Evolutionary conservation across 2,888 invertebrate species (phyloP).

Genomic region (Zygothrica quintamaculata): DNA sequence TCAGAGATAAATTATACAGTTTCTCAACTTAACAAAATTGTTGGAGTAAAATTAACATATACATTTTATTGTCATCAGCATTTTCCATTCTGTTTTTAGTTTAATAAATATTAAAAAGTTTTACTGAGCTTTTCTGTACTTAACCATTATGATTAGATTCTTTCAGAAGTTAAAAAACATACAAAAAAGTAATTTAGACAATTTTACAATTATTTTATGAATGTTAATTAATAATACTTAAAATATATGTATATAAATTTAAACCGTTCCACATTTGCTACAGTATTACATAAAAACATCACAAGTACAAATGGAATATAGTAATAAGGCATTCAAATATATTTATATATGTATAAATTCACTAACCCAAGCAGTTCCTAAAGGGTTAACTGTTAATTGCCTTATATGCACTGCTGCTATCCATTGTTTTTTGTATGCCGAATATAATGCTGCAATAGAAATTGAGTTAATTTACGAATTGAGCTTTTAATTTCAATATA

Average conservation of each 20-base stretch:
- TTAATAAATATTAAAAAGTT: too few species aligned
- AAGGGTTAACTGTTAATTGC: slow-evolving; percentile 79
- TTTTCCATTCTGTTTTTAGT: too few species aligned
- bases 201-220: too few species aligned
- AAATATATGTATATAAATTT: neutral
- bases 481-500: too few species aligned
- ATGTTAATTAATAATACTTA: neutral
- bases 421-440: slow-evolving; percentile 82
- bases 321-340: slow-evolving; percentile 8
- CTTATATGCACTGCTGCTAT: slow-evolving; percentile 70
- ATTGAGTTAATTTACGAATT: neutral
- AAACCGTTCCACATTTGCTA: slow-evolving; percentile 8
- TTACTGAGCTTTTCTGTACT: too few species aligned
- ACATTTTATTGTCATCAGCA: too few species aligned
- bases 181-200: too few species aligned
- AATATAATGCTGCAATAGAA: slow-evolving; percentile 75
- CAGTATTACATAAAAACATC: slow-evolving; percentile 25
- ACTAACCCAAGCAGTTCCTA: neutral
- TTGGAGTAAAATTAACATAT: too few species aligned
- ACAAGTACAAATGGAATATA: slow-evolving; percentile 33
- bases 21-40: too few species aligned
- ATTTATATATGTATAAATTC: slow-evolving; percentile 36
- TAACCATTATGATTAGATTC: too few species aligned
- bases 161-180: too few species aligned
- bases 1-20: too few species aligned